Conservation (phyloP, 2,797 vertebrate genomes). For the Danio jaintianensis region DNA sequence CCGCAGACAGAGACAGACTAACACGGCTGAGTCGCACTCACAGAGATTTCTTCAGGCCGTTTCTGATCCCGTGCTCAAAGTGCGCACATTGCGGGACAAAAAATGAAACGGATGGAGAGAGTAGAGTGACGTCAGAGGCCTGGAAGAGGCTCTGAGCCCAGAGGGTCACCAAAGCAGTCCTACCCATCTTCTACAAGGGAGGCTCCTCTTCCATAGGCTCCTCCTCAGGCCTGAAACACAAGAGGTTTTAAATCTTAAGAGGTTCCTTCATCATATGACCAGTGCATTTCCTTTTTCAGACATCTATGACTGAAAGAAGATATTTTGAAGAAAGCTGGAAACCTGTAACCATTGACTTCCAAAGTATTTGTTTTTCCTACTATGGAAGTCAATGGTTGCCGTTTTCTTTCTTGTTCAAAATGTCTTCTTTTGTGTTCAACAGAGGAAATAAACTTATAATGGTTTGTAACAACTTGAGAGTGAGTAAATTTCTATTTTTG, state of each 20-base stretch:
- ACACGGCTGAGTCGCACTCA: conserved; percentile 52
- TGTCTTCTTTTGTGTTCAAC: no score
- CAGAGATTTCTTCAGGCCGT: conserved; percentile 65
- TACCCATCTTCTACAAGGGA: conserved; percentile 84
- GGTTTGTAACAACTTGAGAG: no score
- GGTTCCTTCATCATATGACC: not conserved
- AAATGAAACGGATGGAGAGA: conserved; percentile 72
- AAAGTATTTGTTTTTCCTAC: no score
- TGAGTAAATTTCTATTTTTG: no score
- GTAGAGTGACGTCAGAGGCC: conserved; percentile 83
- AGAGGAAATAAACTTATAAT: no score
- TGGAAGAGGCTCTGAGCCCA: conserved; percentile 67
- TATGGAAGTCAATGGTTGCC: no score
- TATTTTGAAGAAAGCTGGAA: no score
- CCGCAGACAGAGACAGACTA: conserved; percentile 56
- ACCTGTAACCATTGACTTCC: no score
- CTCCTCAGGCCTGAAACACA: conserved; percentile 83
- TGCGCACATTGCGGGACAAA: conserved; percentile 64
- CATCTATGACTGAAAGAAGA: no score
- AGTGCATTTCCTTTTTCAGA: no score
- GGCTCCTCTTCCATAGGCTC: conserved; percentile 98
- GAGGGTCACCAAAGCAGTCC: conserved; percentile 64
- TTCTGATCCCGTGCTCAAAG: conserved; percentile 60
- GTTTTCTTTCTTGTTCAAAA: no score
- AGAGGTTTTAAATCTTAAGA: not conserved